Base-by-base conservation (phyloP, 2,797 vertebrate species). In the Luscinia luscinia region DNA sequence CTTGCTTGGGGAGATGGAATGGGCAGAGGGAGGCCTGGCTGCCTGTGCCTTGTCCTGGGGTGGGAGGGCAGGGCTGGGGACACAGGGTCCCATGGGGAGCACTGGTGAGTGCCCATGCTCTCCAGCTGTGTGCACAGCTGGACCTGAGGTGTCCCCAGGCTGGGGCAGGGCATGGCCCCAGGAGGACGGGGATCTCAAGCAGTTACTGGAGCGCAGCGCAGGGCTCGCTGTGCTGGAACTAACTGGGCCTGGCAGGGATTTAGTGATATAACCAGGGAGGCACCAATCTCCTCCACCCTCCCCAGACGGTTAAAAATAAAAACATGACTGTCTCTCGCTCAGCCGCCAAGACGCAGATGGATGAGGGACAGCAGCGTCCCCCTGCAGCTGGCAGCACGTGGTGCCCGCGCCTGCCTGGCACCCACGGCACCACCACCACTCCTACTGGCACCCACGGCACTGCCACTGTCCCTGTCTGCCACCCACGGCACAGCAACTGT, bases 191-290 rank as follows among this genome's bases (percentile, higher is more conserved):
- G 84, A 40, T 15, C 87, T 2, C 92, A 97, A 97, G 93, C 26
- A 57, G 95, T 96, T 96, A 96, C 91, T 62, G 90, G 76, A 91
- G 92, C 36, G 0, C 22, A 0, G 62, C 27, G 1, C 93, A 75
- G 81, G 95, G 91, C 89, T 97, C 80, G 17, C 84, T 93, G 94
- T 90, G 95, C 94, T 96, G 96, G 96, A 97, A 97, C 91, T 97
- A 96, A 97, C 89, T 89, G 95, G 34, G 84, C 96, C 97, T 91
- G 46, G 90, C 93, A 93, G 96, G 96, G 93, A 96, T 96, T 97
- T 96, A 95, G 95, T 97, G 96, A 96, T 96, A 96, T 96, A 97
- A 96, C 92, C 95, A 87, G 89, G 92, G 89, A 96, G 93, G 93
- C 93, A 95, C 96, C 96, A 95, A 95, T 96, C 92, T 85, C 85